Conservation (phyloP, 2,797 vertebrate genomes). For the Hippocampus kuda region DNA sequence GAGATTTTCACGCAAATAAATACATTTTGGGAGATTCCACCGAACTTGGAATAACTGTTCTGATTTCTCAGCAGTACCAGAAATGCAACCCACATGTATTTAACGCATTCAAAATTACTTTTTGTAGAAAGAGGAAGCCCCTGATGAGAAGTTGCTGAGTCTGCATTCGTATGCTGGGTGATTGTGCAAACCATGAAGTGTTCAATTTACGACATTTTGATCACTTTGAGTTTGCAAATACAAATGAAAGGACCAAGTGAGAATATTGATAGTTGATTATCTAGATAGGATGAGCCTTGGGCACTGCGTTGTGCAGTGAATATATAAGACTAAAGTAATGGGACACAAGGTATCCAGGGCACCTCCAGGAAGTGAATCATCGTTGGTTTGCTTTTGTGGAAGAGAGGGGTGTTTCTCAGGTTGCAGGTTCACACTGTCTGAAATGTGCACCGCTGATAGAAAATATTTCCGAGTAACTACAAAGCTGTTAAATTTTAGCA, state of each 20-base stretch:
- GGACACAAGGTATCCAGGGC: no score
- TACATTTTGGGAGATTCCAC: neutral
- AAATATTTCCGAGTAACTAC: no score
- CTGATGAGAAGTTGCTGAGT: neutral
- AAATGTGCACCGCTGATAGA: no score
- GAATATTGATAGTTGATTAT: neutral
- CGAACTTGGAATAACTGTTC: neutral
- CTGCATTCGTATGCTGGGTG: neutral
- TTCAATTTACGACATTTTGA: neutral
- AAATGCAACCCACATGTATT: neutral
- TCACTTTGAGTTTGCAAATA: neutral
- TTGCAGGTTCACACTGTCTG: no score
- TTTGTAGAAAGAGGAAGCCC: neutral
- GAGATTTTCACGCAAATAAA: neutral
- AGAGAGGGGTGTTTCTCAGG: no score
- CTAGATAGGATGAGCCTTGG: neutral
- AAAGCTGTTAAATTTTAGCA: no score
- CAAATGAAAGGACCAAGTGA: neutral
- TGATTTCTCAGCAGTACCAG: neutral
- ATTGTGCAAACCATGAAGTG: neutral
- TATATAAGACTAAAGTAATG: no score
- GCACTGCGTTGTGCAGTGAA: neutral
- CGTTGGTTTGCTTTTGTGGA: no score
- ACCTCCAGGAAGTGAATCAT: no score
- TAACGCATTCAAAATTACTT: neutral